A percentile compares a stretch with the other conserved stretches of the same genome.
Evolutionary conservation across 2,888 invertebrate genomes (phyloP).

Genomic region (Diaperis boleti): DNA sequence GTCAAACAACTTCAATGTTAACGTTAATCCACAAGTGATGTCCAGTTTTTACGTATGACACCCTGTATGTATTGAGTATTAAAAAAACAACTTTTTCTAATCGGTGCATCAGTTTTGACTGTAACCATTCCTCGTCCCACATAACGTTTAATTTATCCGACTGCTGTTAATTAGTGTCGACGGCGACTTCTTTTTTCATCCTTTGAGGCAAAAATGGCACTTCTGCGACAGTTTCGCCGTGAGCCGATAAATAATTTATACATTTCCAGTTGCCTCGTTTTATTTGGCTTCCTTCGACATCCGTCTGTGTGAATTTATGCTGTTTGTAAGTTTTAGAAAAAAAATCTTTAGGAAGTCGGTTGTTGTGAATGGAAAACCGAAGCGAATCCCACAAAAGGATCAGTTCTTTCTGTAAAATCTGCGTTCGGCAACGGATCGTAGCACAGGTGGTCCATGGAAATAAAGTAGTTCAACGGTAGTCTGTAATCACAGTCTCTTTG

Average conservation of each 20-base stretch:
- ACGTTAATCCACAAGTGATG: too few relatives aligned
- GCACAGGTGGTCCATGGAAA: conserved; percentile 34
- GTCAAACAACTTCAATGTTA: too few relatives aligned
- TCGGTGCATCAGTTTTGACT: too few relatives aligned
- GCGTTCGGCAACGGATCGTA: conserved; percentile 11
- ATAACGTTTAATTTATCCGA: conserved; percentile 1
- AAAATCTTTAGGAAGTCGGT: neutral
- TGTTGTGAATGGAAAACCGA: conserved; percentile 2
- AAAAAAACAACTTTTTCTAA: too few relatives aligned
- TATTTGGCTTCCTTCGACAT: conserved; percentile 1
- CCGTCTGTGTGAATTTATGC: neutral
- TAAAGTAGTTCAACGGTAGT: conserved; percentile 39
- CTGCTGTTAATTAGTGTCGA: conserved; percentile 29
- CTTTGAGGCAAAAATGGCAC: conserved; percentile 6
- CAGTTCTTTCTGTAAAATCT: conserved; percentile 1
- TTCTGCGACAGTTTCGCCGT: neutral
- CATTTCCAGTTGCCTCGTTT: neutral
- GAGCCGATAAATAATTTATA: conserved; percentile 19
- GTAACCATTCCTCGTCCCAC: too few relatives aligned
- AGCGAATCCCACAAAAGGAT: conserved; percentile 11
- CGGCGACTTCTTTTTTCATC: conserved; percentile 3
- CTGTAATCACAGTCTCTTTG: conserved; percentile 30
- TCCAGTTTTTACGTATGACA: too few relatives aligned
- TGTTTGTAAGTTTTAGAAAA: neutral
- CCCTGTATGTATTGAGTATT: too few relatives aligned